Evolutionary conservation across 1,140 invertebrate genomes (phyloP), one percentile per base, ranked within the genome.

Genomic region (Bactericera cockerelli): DNA sequence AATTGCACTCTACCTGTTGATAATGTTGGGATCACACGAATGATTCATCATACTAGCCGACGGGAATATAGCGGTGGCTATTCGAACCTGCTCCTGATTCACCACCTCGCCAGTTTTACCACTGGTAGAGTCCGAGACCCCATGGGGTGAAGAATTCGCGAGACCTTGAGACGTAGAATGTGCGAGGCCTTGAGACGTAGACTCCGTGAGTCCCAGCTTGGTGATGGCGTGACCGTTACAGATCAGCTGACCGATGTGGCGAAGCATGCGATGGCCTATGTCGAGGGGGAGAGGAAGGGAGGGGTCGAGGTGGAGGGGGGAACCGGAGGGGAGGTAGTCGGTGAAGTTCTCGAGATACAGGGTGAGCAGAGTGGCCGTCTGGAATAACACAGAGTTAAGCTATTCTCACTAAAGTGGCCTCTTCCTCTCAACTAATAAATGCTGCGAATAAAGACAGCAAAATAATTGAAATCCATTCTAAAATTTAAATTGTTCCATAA

Each of bases 1-100:
- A n/a, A n/a, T n/a, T n/a, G n/a, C n/a, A n/a, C n/a, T n/a, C n/a
- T 69, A 88, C 84, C 83, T 83, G 63, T 83, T 83, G 59, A 85
- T 82, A 58, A 91, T 84, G 67, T 84, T 87, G 6, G 89, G 82
- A 69, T 87, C 80, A 70, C 90, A 93, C 13, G 87, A 88, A 74
- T 93, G 90, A 71, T 93, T 93, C 81, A 93, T 84, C 74, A 93
- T 82, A 67, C 86, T 87, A 10, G 84, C 82, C n/a, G 86, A 83
- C 0, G 87, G 86, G 73, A 88, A 93, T 67, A 93, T 87, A 1
- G 84, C 90, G 25, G 86, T 86, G 11, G 84, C 87, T 36, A 88
- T 73, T 36, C 82, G 75, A n/a, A 49, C 42, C 22, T 49, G 79
- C 74, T 67, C 86, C 76, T 55, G 61, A 63, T 61, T 71, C 69